Evolutionary conservation across 1,140 invertebrate genomes (phyloP).

Genomic region (Idris sp.): DNA sequence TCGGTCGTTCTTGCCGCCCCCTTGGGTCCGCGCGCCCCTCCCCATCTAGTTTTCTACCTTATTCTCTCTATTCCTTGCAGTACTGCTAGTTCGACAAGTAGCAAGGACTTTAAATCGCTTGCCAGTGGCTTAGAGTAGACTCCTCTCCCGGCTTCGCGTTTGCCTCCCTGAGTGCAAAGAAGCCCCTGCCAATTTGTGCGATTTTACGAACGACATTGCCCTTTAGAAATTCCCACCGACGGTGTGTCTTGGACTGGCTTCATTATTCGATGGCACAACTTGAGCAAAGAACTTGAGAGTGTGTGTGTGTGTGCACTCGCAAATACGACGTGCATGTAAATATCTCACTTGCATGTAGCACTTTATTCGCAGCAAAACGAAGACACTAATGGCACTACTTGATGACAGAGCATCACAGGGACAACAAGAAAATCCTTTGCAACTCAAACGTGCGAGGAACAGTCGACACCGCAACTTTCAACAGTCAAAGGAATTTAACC

Average conservation of each 20-base stretch:
- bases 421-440: conserved; percentile 59
- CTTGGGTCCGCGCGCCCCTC: conserved; percentile 34
- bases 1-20: conserved; percentile 41
- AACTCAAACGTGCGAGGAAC: conserved; percentile 40
- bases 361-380: conserved; percentile 32
- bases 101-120: conserved; percentile 76
- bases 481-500: conserved; percentile 56
- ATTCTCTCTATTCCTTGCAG: conserved; percentile 60
- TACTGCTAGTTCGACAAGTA: conserved; percentile 69
- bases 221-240: conserved; percentile 71
- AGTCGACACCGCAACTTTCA: conserved; percentile 25
- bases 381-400: conserved; percentile 55
- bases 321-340: conserved; percentile 41
- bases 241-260: conserved; percentile 58
- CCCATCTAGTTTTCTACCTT: conserved; percentile 37
- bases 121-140: conserved; percentile 74
- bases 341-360: conserved; percentile 43
- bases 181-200: conserved; percentile 75
- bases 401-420: conserved; percentile 37
- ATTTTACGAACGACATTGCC: conserved; percentile 75
- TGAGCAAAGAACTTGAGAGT: too few species aligned
- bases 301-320: conserved; percentile 16
- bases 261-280: conserved; percentile 56
- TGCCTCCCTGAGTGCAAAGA: conserved; percentile 65
- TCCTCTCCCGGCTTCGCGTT: conserved; percentile 57